Conservation (phyloP, 2,113 vertebrate genomes). For the Spermophilus dauricus region DNA sequence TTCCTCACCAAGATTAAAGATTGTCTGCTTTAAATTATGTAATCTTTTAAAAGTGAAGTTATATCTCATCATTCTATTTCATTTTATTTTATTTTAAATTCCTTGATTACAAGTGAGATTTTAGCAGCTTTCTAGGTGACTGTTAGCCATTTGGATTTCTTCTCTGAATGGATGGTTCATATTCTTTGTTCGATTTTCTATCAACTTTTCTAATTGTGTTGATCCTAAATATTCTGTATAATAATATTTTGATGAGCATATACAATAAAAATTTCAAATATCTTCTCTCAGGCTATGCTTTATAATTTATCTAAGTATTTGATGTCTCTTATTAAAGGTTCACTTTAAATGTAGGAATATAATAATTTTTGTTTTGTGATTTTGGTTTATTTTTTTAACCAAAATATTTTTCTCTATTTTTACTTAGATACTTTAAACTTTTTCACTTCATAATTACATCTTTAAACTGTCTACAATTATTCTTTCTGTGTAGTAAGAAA, state of each 20-base stretch:
- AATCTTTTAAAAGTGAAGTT: not conserved
- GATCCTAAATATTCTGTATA: not conserved
- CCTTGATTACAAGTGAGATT: not conserved
- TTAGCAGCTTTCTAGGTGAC: not conserved
- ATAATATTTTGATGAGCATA: not conserved
- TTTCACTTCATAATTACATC: conserved; percentile 18
- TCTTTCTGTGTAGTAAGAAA: conserved; percentile 37
- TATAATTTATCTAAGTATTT: conserved; percentile 48
- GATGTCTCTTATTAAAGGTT: not conserved
- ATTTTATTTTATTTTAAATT: conserved; percentile 24
- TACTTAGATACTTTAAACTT: not conserved
- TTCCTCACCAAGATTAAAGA: not conserved
- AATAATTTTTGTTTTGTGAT: not conserved
- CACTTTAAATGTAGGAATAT: conserved; percentile 6
- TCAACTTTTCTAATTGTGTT: not conserved
- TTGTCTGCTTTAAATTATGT: not conserved
- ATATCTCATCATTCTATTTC: not conserved
- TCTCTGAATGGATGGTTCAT: not conserved
- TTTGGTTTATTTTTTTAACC: not conserved
- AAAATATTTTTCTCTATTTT: conserved; percentile 10
- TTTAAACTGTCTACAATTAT: not conserved
- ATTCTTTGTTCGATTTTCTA: not conserved
- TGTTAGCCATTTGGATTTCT: not conserved
- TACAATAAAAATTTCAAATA: not conserved
- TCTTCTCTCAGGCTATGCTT: not conserved